Evolutionary conservation across 2,888 invertebrate genomes (phyloP).

Genomic region (Pristionchus entomophagus): DNA sequence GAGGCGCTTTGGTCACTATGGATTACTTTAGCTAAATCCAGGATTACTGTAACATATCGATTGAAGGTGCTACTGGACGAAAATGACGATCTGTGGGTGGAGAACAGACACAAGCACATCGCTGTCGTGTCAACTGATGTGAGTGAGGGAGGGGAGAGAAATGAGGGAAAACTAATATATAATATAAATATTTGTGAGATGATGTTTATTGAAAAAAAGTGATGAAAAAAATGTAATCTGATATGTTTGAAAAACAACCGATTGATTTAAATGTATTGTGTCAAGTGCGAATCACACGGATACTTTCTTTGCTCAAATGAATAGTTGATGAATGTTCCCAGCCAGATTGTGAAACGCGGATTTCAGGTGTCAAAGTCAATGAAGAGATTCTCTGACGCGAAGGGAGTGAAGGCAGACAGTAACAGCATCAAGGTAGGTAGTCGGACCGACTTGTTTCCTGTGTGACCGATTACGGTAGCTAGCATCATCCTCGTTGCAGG

Average conservation of each 20-base stretch:
- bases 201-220: not conserved
- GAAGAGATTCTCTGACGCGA: constrained; percentile 90
- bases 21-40: too few species aligned
- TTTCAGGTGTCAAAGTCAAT: constrained; percentile 92
- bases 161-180: too few species aligned
- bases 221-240: not conserved
- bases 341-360: too few species aligned
- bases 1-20: too few species aligned
- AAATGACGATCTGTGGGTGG: constrained; percentile 98
- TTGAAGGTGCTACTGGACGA: constrained; percentile 91
- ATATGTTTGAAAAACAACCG: too few species aligned
- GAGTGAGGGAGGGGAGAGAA: not conserved
- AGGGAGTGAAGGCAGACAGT: constrained; percentile 83
- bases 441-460: not conserved
- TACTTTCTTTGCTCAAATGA: too few species aligned
- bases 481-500: constrained; percentile 14
- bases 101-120: constrained; percentile 97
- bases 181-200: too few species aligned
- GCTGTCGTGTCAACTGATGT: constrained; percentile 93
- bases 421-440: constrained; percentile 84
- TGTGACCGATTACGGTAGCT: not conserved
- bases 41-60: constrained; percentile 49
- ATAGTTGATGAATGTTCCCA: too few species aligned
- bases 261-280: too few species aligned
- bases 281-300: too few species aligned